Evolutionary conservation across 2,888 invertebrate genomes (phyloP), one percentile per base, ranked within the genome.

Genomic region (Drosophila buzzatii): DNA sequence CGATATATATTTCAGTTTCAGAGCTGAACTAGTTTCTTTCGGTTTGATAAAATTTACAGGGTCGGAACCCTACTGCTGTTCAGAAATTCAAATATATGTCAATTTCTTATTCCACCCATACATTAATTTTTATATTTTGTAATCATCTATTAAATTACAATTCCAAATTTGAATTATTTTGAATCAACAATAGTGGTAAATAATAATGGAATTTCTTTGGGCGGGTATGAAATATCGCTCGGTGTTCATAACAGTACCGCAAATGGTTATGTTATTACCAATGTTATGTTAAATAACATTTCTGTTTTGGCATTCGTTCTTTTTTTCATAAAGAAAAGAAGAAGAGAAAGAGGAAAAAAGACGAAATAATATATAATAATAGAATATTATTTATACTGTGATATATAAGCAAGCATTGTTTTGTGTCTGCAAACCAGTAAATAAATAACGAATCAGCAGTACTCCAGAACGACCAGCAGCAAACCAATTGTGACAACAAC

Each of bases 331-430:
- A 79, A 77, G 80, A 71, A 77, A 80, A 77, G 80, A 77, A 80
- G 84, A 85, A 85, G 82, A 76, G 72, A 74, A 65, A 81, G 76
- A 82, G 70, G 75, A 88, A 83, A 85, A 83, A 84, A 81, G 81
- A 85, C 81, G 74, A 90, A 89, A 74, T 75, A 88, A 85, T 86
- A 76, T 81, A 82, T 83, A 82, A 85, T 89, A 85, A 85, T 85
- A 84, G 85, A 80, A 79, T 77, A 85, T 82, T 85, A 76, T 73
- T 80, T 80, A 70, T 80, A 85, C 88, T 85, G 89, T 76, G 79
- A 85, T 85, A 83, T 85, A 87, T 83, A 85, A 81, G 79, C 87
- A 84, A 81, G 87, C 82, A 82, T 87, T 85, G 82, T 85, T 79
- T 82, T 85, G 82, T 88, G 78, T 83, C 72, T 75, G 62, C 70